Base-by-base conservation (phyloP, 2,797 vertebrate genomes). In the Sebastes cheni region DNA sequence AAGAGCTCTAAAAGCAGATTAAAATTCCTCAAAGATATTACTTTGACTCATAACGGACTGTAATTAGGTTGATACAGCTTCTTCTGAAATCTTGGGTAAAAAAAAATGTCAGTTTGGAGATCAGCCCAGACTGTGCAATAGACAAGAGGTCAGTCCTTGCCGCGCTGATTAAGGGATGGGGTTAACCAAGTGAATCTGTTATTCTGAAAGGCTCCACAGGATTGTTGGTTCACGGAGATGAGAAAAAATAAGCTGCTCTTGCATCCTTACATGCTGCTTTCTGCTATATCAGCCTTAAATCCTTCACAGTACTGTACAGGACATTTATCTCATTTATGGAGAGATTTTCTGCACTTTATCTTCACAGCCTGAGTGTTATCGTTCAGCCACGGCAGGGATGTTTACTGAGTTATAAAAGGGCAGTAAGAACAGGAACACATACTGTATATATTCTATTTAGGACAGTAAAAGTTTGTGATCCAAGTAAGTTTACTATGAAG, bases 321-420 rank as follows among this genome's bases (percentile, higher is more conserved):
- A 85, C 75, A 81, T 87, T 85, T 66, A 56, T 83, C 60, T 76
- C 66, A 86, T 83, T 83, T 79, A 87, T 73, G 29, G 39, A 25
- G 32, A 75, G 60, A 79, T 79, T 65, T 76, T 81, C 58, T 68
- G 25, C 16, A 20, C 65, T 79, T 72, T 56, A 46, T 80, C 79
- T 52, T 68, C 59, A 55, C 67, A 80, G 71, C 54, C 36, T 30
- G 55, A 64, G 42, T 34, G 52, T 64, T 82, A 79, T 42, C 64
- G 69, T 73, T 81, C 36, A 77, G 64, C 65, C 42, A 34, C 16
- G 13, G 23, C 65, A 56, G 32, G 16, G 34, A 74, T 77, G 64
- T 74, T 88, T 75, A 69, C 34, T 22, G 30, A 73, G 70, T 69
- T 79, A 60, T 72, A 67, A 86, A 82, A 82, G 36, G 25, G 29